phyloP scores from a whole-genome alignment of 2,888 invertebrate species.

The Rotaria macrura region DNA sequence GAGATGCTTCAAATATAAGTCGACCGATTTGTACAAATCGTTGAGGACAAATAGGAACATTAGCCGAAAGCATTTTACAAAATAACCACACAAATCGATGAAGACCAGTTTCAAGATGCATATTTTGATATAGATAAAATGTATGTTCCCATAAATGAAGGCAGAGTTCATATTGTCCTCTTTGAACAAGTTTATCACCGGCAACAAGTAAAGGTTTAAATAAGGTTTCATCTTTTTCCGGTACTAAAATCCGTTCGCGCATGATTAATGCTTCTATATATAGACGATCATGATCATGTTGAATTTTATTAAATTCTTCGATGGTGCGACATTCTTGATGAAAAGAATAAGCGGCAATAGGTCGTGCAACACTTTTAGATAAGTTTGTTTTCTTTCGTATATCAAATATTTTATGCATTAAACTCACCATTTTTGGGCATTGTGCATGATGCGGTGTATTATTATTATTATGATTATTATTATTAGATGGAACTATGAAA shows the following conservation, averaged over 20 bases:
- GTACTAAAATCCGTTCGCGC: conserved; percentile 62
- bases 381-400: not conserved
- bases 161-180: not conserved
- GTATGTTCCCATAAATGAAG: not conserved
- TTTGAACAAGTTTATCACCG: not conserved
- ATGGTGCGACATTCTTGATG: conserved; percentile 69
- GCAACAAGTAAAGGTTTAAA: not conserved
- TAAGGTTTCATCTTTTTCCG: conserved; percentile 42
- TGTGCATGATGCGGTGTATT: not conserved
- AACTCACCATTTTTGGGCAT: not conserved
- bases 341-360: conserved; percentile 30
- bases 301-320: conserved; percentile 58
- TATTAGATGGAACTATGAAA: not conserved
- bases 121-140: not conserved
- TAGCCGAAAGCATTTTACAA: not conserved
- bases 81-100: not conserved
- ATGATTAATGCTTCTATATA: conserved; percentile 84
- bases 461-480: too few species aligned
- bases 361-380: not conserved
- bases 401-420: not conserved
- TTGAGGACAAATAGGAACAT: not conserved
- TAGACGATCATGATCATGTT: conserved; percentile 65
- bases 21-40: not conserved
- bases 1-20: not conserved
- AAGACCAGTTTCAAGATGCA: not conserved